phyloP scores from a whole-genome alignment of 2,888 invertebrate genomes.

The Tachina grossa region DNA sequence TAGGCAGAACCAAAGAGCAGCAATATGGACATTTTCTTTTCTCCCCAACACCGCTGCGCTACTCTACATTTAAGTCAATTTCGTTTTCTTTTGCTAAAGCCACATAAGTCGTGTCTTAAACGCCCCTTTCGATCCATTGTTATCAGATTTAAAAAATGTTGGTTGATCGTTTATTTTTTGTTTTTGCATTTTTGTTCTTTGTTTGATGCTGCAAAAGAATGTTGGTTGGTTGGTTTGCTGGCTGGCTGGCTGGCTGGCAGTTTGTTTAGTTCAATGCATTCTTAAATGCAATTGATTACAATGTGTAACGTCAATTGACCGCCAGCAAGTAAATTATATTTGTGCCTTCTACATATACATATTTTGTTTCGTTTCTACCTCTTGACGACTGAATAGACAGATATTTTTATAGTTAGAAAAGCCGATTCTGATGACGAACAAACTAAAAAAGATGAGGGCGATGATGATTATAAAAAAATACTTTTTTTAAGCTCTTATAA shows the following conservation, averaged over 20 bases:
- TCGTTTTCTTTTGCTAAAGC: slow-evolving; percentile 52
- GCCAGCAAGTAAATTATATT: slow-evolving; percentile 67
- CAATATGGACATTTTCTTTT: slow-evolving; percentile 19
- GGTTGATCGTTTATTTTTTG: slow-evolving; percentile 59
- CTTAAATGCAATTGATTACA: slow-evolving; percentile 65
- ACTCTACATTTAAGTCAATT: slow-evolving; percentile 52
- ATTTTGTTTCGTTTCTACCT: not conserved
- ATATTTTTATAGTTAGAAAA: slow-evolving; percentile 28
- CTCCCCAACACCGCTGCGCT: slow-evolving; percentile 14
- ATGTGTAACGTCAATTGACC: slow-evolving; percentile 62
- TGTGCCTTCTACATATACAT: slow-evolving; percentile 15
- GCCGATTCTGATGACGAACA: slow-evolving; percentile 52
- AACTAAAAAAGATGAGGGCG: slow-evolving; percentile 59
- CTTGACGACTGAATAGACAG: slow-evolving; percentile 38
- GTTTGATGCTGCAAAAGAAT: slow-evolving; percentile 38
- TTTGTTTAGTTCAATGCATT: slow-evolving; percentile 52
- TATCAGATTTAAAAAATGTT: slow-evolving; percentile 77
- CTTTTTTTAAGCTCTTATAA: not conserved
- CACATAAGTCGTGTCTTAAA: slow-evolving; percentile 77
- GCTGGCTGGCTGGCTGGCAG: too few relatives aligned
- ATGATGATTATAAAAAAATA: slow-evolving; percentile 47
- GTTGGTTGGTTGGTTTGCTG: slow-evolving; percentile 17
- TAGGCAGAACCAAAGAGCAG: slow-evolving; percentile 42
- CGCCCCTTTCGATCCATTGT: slow-evolving; percentile 80
- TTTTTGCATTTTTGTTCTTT: slow-evolving; percentile 33